Evolutionary conservation across 2,113 vertebrate species (phyloP).

Genomic region (Oreochromis spilurus): DNA sequence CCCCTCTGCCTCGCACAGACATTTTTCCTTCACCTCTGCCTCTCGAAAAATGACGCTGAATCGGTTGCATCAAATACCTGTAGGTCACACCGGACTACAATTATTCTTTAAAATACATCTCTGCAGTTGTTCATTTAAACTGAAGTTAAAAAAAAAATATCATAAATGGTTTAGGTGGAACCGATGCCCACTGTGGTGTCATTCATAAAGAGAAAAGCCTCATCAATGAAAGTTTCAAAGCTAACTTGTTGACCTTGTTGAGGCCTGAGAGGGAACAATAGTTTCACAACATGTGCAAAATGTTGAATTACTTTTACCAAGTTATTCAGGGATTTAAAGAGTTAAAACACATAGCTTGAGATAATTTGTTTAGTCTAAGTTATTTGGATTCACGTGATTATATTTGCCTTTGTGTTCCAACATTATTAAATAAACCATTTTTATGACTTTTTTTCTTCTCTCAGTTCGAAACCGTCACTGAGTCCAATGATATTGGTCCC

Average conservation of each 20-base stretch:
- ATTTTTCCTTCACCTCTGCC: neutral
- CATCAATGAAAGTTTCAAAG: neutral
- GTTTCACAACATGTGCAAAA: neutral
- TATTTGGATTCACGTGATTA: neutral
- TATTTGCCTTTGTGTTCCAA: neutral
- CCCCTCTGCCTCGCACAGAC: neutral
- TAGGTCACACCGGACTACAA: neutral
- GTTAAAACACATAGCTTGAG: neutral
- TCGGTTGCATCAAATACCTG: neutral
- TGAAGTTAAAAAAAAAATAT: neutral
- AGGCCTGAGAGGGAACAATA: neutral
- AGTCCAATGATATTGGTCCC: constrained; percentile 24
- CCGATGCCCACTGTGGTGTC: neutral
- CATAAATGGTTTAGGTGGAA: neutral
- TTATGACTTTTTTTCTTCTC: neutral
- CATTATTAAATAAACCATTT: neutral
- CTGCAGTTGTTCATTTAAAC: neutral
- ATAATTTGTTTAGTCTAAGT: neutral
- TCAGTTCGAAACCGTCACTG: constrained; percentile 14
- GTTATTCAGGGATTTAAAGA: neutral
- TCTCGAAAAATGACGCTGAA: neutral
- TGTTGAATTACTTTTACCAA: neutral
- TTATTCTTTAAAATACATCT: neutral
- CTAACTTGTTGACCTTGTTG: neutral
- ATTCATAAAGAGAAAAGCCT: neutral